These are phyloP conservation scores for Ceratina calcarata DNA, from an alignment of 1,140 invertebrate genomes.

Conservation along the genomic window DNA sequence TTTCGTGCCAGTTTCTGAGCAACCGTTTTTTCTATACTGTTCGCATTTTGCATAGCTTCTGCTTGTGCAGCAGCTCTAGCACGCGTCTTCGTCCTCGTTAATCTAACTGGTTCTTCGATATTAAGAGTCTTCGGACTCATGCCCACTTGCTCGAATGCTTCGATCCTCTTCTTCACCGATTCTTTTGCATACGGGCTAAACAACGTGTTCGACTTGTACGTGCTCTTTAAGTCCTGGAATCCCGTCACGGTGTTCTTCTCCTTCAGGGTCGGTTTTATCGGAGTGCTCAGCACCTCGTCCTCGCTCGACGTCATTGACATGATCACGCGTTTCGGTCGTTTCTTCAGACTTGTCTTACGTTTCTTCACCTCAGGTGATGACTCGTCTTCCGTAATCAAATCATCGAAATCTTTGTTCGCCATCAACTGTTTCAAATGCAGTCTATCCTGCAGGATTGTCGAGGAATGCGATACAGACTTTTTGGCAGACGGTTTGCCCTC, in stretches of 20 bases:
- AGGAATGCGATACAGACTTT: not conserved
- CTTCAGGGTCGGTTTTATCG: conserved; percentile 21
- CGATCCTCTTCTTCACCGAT: conserved; percentile 83
- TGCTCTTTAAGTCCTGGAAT: conserved; percentile 45
- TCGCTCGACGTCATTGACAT: conserved; percentile 55
- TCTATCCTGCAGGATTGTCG: conserved; percentile 30
- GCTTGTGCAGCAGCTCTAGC: conserved; percentile 68
- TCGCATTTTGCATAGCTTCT: conserved; percentile 19
- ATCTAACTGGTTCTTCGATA: conserved; percentile 57
- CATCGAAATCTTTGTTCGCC: conserved; percentile 54
- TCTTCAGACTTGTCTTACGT: conserved; percentile 31
- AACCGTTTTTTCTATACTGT: conserved; percentile 37
- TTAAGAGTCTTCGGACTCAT: conserved; percentile 63
- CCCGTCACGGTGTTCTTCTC: not conserved
- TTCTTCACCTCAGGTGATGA: conserved; percentile 70
- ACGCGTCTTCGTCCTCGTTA: conserved; percentile 78
- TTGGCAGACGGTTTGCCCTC: not conserved
- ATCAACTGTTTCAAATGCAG: conserved; percentile 22
- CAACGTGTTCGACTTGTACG: conserved; percentile 69
- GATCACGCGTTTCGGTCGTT: conserved; percentile 37
- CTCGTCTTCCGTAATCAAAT: conserved; percentile 77
- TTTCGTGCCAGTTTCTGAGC: conserved; percentile 71
- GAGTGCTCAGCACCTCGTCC: conserved; percentile 63
- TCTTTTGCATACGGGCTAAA: conserved; percentile 83
- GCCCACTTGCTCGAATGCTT: conserved; percentile 82